These are phyloP conservation scores for Stratiomys singularior DNA, from an alignment of 2,888 invertebrate species.

Conservation along the genomic window DNA sequence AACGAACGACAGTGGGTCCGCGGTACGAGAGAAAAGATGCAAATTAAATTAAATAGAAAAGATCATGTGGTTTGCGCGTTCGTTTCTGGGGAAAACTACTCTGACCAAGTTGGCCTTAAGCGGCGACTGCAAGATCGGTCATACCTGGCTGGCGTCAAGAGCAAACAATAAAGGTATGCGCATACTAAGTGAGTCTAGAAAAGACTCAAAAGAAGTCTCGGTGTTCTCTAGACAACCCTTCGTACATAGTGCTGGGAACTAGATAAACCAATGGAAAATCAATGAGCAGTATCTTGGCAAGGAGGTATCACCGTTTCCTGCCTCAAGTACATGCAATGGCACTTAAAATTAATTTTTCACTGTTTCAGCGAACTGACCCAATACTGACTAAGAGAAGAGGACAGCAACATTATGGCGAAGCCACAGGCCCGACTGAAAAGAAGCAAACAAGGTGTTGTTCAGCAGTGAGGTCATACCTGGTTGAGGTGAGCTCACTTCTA, in stretches of 20 bases:
- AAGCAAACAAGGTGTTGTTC: slow-evolving; percentile 4
- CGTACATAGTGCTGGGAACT: background rate
- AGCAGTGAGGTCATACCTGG: slow-evolving; percentile 35
- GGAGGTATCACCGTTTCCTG: slow-evolving; percentile 3
- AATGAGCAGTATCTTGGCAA: background rate
- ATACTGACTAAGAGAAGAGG: background rate
- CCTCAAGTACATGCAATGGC: background rate
- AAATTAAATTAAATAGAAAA: slow-evolving; percentile 28
- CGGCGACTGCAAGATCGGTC: background rate
- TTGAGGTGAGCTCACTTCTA: slow-evolving; percentile 26
- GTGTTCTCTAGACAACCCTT: background rate
- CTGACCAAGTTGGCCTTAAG: slow-evolving; percentile 24
- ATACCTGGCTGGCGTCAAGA: slow-evolving; percentile 16
- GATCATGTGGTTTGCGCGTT: slow-evolving; percentile 17
- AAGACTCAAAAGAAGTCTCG: background rate
- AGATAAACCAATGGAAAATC: slow-evolving; percentile 23
- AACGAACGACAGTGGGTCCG: background rate
- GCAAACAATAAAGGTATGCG: slow-evolving; percentile 28
- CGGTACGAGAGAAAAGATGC: slow-evolving; percentile 23
- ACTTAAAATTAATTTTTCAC: slow-evolving; percentile 9
- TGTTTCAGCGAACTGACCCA: background rate
- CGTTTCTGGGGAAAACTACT: slow-evolving; percentile 5
- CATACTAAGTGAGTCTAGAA: background rate
- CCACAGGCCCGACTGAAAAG: slow-evolving; percentile 6
- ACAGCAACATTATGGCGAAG: background rate